Percentiles rank a stretch among this genome's conserved stretches.
These are phyloP conservation scores for Hydropotes inermis DNA, from an alignment of 2,113 vertebrate genomes.

Conservation along the genomic window DNA sequence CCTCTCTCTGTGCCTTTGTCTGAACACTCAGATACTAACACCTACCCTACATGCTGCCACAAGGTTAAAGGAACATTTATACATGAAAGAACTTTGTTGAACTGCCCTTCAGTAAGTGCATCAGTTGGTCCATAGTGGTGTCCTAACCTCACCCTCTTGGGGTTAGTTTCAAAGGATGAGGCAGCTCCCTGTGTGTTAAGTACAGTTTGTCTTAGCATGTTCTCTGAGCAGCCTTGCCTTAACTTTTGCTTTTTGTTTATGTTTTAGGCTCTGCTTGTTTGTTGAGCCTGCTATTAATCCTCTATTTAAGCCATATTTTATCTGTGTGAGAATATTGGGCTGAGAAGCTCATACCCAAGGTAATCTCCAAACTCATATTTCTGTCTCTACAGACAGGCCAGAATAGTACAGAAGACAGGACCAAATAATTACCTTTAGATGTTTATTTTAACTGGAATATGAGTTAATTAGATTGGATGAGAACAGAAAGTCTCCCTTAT, in stretches of 20 bases:
- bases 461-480: constrained; percentile 12
- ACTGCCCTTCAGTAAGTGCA: neutral
- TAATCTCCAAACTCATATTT: neutral
- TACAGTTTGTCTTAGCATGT: neutral
- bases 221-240: neutral
- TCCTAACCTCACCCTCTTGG: neutral
- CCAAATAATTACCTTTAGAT: neutral
- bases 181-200: neutral
- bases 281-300: neutral
- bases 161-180: neutral
- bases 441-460: neutral
- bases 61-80: neutral
- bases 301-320: constrained; percentile 13
- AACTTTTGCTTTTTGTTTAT: constrained; percentile 3
- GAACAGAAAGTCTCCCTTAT: neutral
- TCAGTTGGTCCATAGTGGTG: neutral
- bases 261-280: neutral
- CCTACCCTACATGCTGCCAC: neutral
- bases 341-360: neutral
- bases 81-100: neutral
- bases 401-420: neutral
- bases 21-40: neutral
- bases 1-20: neutral
- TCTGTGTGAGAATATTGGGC: neutral
- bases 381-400: neutral